Percentiles rank a stretch among this genome's conserved stretches.
Conservation (phyloP, 2,113 vertebrate species). For the Anarrhichthys ocellatus region DNA sequence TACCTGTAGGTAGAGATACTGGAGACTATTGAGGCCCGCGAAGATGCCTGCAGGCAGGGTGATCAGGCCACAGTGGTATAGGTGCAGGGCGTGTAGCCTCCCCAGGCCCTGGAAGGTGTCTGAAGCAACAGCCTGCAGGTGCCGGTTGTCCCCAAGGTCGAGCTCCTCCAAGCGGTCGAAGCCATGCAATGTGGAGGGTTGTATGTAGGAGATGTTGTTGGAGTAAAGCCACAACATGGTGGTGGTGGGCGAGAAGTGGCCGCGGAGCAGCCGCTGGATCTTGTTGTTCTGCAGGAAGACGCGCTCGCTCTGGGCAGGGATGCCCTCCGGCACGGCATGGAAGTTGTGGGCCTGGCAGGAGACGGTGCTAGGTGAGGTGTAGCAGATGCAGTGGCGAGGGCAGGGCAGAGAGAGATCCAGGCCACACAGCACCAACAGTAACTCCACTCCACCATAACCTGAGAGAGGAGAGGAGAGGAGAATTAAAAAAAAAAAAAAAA, state of each 20-base stretch:
- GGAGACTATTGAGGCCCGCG: conserved; percentile 91
- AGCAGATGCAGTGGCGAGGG: conserved; percentile 95
- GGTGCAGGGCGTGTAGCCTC: conserved; percentile 93
- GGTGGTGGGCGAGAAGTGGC: conserved; percentile 94
- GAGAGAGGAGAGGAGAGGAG: conserved; percentile 20
- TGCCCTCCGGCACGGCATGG: conserved; percentile 91
- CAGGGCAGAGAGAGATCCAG: conserved; percentile 87
- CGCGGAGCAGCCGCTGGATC: conserved; percentile 91
- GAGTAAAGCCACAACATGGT: conserved; percentile 98
- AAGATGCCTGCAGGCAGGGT: conserved; percentile 91
- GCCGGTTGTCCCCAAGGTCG: conserved; percentile 95
- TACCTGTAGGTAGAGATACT: conserved; percentile 97
- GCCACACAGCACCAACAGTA: conserved; percentile 92
- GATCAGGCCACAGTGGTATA: conserved; percentile 94
- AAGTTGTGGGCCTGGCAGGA: conserved; percentile 99
- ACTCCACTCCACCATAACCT: conserved; percentile 89
- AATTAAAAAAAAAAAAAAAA: background rate
- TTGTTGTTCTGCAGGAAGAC: conserved; percentile 98
- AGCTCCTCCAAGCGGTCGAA: conserved; percentile 95
- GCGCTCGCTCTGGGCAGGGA: conserved; percentile 93
- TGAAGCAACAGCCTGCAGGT: conserved; percentile 89
- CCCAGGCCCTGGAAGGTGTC: conserved; percentile 95
- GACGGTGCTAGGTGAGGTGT: conserved; percentile 95
- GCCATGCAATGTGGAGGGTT: conserved; percentile 93
- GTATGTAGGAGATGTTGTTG: conserved; percentile 97